phyloP scores from a whole-genome alignment of 2,888 invertebrate genomes.

The Cataglyphis altisquamis region DNA sequence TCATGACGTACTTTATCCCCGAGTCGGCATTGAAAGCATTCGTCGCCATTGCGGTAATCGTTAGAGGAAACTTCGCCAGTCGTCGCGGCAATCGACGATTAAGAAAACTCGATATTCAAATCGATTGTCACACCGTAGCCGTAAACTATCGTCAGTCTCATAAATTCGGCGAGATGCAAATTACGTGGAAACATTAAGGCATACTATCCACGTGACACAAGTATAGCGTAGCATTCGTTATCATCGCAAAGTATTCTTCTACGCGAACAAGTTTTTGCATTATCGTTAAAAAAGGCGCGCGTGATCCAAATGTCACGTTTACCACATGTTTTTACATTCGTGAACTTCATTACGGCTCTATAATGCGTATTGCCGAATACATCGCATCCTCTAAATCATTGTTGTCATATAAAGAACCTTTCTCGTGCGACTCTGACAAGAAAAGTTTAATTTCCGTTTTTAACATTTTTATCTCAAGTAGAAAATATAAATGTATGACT shows the following conservation, averaged over 20 bases:
- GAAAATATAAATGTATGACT: conserved; percentile 3
- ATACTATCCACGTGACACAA: conserved; percentile 39
- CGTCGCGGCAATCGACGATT: conserved; percentile 49
- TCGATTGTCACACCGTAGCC: conserved; percentile 13
- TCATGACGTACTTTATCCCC: conserved; percentile 22
- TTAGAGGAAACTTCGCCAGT: neutral
- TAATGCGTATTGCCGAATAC: conserved; percentile 26
- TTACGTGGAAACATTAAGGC: conserved; percentile 26
- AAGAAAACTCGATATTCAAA: conserved; percentile 61
- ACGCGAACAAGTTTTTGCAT: conserved; percentile 70
- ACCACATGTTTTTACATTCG: conserved; percentile 51
- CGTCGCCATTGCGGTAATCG: neutral
- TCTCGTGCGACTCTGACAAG: conserved; percentile 17
- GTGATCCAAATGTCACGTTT: conserved; percentile 48
- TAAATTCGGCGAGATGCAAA: conserved; percentile 71
- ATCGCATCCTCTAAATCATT: neutral
- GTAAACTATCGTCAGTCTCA: conserved; percentile 59
- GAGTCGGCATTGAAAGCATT: conserved; percentile 26
- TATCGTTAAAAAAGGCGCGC: conserved; percentile 69
- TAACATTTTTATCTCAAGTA: conserved; percentile 14
- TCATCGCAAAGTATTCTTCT: conserved; percentile 59
- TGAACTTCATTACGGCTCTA: conserved; percentile 18
- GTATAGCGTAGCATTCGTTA: conserved; percentile 19
- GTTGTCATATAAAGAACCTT: conserved; percentile 52
- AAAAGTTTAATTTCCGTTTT: conserved; percentile 22